phyloP scores from a whole-genome alignment of 1,140 invertebrate genomes.

The Tetranychus urticae region DNA sequence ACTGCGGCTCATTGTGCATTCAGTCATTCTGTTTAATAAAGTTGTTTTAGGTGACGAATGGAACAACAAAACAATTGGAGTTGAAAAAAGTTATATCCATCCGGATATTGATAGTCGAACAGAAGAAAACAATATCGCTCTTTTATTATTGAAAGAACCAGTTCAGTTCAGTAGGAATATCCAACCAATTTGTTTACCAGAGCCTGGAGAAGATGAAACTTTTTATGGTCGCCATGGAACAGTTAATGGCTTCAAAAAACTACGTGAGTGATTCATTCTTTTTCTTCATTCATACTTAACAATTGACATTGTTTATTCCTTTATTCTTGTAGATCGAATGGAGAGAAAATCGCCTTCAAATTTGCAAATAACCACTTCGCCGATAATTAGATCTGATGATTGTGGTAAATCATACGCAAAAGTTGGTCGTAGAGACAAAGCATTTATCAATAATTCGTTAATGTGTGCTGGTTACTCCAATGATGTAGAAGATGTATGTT shows the following conservation, averaged over 20 bases:
- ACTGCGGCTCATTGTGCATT: slow-evolving; percentile 13
- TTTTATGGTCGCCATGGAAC: neutral
- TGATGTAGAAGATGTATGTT: slow-evolving; percentile 73
- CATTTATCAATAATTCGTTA: slow-evolving; percentile 57
- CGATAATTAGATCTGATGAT: slow-evolving; percentile 61
- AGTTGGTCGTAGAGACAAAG: slow-evolving; percentile 52
- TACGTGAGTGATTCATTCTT: neutral
- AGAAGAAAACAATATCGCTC: slow-evolving; percentile 20
- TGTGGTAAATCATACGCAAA: slow-evolving; percentile 79
- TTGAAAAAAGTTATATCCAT: slow-evolving; percentile 53
- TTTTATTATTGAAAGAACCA: neutral
- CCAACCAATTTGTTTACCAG: slow-evolving; percentile 2
- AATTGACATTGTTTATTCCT: no score
- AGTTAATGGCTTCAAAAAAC: slow-evolving; percentile 7
- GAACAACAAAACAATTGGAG: neutral
- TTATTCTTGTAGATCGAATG: neutral
- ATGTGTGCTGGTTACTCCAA: slow-evolving; percentile 76
- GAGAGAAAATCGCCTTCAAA: slow-evolving; percentile 55
- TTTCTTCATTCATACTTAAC: no score
- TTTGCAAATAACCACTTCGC: slow-evolving; percentile 66
- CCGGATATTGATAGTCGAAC: slow-evolving; percentile 32
- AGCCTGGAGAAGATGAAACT: neutral
- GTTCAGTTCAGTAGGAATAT: neutral
- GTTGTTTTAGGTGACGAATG: slow-evolving; percentile 43
- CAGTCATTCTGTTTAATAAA: slow-evolving; percentile 55